Percentiles rank a stretch among this genome's conserved stretches.
These are phyloP conservation scores for Clanis bilineata DNA, from an alignment of 2,888 invertebrate genomes.

Conservation along the genomic window DNA sequence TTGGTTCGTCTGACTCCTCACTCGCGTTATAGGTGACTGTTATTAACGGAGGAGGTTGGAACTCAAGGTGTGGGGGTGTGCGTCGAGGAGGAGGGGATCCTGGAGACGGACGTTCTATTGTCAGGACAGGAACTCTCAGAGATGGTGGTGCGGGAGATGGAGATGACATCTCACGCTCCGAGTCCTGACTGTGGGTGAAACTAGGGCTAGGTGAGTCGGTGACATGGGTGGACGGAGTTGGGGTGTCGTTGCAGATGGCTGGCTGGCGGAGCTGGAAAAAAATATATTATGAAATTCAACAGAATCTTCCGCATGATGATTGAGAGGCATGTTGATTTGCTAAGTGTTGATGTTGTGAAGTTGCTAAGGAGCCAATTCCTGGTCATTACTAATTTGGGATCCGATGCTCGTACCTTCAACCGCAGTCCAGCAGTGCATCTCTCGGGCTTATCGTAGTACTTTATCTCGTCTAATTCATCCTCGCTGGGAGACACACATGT, in stretches of 20 bases:
- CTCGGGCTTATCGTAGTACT: constrained; percentile 51
- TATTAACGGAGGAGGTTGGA: constrained; percentile 85
- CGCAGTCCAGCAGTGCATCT: constrained; percentile 60
- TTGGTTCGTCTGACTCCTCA: constrained; percentile 89
- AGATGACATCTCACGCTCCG: constrained; percentile 69
- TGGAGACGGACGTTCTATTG: constrained; percentile 86
- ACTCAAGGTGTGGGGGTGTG: constrained; percentile 85
- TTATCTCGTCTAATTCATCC: constrained; percentile 72
- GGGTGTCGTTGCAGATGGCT: constrained; percentile 67
- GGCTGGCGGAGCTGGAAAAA: constrained; percentile 79
- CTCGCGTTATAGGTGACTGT: constrained; percentile 89
- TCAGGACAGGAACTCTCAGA: constrained; percentile 84
- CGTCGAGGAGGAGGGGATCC: constrained; percentile 84
- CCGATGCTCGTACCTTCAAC: constrained; percentile 52
- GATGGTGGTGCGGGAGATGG: constrained; percentile 73
- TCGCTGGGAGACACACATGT: constrained; percentile 67
- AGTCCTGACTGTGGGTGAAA: constrained; percentile 73
- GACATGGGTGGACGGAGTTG: constrained; percentile 72
- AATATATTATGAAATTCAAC: constrained; percentile 8
- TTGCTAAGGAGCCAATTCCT: too few relatives aligned
- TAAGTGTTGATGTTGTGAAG: too few relatives aligned
- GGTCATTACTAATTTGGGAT: background rate
- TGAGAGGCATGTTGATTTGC: too few relatives aligned
- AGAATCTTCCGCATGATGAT: too few relatives aligned
- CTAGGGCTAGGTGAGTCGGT: constrained; percentile 76